Evolutionary conservation across 2,888 invertebrate genomes (phyloP), one percentile per base, ranked within the genome.

Genomic region (Lymantria dispar): DNA sequence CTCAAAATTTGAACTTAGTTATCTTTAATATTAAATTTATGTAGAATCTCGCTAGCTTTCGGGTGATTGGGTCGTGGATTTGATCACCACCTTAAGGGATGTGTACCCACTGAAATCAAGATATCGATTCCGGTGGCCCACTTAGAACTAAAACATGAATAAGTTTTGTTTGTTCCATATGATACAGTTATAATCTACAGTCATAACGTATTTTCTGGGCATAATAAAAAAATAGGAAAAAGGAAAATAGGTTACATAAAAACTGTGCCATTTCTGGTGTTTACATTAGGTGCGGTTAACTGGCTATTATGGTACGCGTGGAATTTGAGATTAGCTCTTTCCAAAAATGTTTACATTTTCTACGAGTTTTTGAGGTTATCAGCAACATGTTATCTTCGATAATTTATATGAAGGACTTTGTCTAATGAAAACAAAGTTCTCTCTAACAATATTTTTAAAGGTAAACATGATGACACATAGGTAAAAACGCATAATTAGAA

Each of bases 281-380:
- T 33, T 33, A 33, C 8, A 33, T 10, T 10, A 33, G 33, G 8
- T 33, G 22, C 22, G 22, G 22, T 22, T 22, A 22, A 22, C 36
- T 36, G 9, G n/a, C 9, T 36, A 11, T 36, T 36, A 36, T 2
- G n/a, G 9, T 3, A 36, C 36, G 36, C 7, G 36, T 36, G 13
- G 38, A 38, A 47, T 39, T 38, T 39, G 39, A 39, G 45, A 46
- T 46, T 22, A 30, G 33, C 33, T 39, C 43, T 52, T 41, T 14
- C 14, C 33, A 41, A 52, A 47, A 48, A 42, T 52, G 45, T 52
- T 52, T 52, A 13, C 48, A 38, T 41, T 52, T 48, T 48, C 22
- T 48, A 44, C 43, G 43, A 45, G 48, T 45, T 52, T 48, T 48
- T 48, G 29, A 48, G 52, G 52, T 52, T 52, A 52, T 52, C 52